Evolutionary conservation across 2,797 vertebrate genomes (phyloP).

Genomic region (Macropus fuliginosus): DNA sequence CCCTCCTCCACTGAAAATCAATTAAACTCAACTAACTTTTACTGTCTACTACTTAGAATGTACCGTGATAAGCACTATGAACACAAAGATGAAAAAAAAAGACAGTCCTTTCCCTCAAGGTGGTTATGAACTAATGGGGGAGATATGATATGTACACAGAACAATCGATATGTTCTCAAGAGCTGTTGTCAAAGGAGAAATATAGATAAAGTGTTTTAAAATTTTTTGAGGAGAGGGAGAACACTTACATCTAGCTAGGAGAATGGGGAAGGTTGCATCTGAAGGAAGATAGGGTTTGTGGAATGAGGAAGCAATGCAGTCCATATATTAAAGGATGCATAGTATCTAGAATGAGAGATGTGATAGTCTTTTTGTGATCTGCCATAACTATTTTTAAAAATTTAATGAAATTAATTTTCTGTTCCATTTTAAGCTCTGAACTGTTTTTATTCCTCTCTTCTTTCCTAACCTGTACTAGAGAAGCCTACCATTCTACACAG

Average conservation of each 20-base stretch:
- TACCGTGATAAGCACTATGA: not conserved
- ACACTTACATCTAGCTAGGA: no score
- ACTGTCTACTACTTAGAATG: not conserved
- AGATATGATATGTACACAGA: not conserved
- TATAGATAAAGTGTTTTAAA: not conserved
- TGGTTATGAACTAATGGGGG: not conserved
- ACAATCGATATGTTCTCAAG: not conserved
- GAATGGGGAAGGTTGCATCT: not conserved
- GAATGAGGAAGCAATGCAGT: not conserved
- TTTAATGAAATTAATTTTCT: no score
- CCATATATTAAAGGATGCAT: not conserved
- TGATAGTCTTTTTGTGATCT: not conserved
- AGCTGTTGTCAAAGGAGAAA: not conserved
- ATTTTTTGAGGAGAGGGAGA: not conserved
- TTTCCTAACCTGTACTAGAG: no score
- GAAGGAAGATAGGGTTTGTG: not conserved
- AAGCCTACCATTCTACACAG: no score
- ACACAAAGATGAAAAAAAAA: not conserved
- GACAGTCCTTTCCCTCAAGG: not conserved
- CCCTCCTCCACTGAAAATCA: not conserved
- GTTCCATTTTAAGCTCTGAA: no score
- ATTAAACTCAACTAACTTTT: not conserved
- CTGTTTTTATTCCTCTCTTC: no score
- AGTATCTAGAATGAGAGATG: not conserved
- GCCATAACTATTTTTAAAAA: not conserved